These are phyloP conservation scores for Mesopsocus fuscifrons DNA, from an alignment of 2,888 invertebrate species.

Conservation along the genomic window DNA sequence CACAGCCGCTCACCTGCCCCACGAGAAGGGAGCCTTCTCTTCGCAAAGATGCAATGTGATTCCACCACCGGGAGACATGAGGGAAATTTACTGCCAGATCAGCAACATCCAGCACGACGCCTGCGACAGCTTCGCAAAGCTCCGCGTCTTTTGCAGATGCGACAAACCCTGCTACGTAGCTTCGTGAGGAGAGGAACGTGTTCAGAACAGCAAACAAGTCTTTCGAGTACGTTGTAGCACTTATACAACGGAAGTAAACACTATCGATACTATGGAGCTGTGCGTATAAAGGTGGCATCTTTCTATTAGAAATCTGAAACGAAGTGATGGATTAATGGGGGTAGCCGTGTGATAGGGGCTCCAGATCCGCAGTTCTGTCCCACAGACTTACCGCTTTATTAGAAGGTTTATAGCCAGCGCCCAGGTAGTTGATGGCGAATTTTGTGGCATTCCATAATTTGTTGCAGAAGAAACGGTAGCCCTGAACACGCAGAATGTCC, in stretches of 20 bases:
- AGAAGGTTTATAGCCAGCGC: slow-evolving; percentile 29
- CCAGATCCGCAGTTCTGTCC: no score
- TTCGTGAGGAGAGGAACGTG: slow-evolving; percentile 24
- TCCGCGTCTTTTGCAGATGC: slow-evolving; percentile 25
- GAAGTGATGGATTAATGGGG: no score
- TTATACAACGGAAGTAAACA: not conserved
- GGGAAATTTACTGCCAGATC: slow-evolving; percentile 19
- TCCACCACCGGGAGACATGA: slow-evolving; percentile 26
- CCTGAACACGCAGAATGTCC: slow-evolving; percentile 83
- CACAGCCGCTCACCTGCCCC: not conserved
- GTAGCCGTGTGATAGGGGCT: no score
- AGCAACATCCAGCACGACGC: slow-evolving; percentile 11
- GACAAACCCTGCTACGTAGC: slow-evolving; percentile 26
- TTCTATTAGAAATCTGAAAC: slow-evolving; percentile 3
- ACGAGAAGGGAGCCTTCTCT: slow-evolving; percentile 14
- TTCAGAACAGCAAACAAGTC: slow-evolving; percentile 20
- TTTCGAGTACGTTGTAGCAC: slow-evolving; percentile 7
- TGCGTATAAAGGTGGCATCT: slow-evolving; percentile 2
- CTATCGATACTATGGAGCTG: slow-evolving; percentile 4
- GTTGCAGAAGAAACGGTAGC: slow-evolving; percentile 94
- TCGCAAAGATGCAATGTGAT: slow-evolving; percentile 24
- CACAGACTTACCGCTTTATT: slow-evolving; percentile 4
- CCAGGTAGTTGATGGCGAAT: slow-evolving; percentile 56
- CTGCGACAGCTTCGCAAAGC: slow-evolving; percentile 20
- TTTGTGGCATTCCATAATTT: slow-evolving; percentile 98